Evolutionary conservation across 2,797 vertebrate species (phyloP).

Genomic region (Pantherophis vulpinus): DNA sequence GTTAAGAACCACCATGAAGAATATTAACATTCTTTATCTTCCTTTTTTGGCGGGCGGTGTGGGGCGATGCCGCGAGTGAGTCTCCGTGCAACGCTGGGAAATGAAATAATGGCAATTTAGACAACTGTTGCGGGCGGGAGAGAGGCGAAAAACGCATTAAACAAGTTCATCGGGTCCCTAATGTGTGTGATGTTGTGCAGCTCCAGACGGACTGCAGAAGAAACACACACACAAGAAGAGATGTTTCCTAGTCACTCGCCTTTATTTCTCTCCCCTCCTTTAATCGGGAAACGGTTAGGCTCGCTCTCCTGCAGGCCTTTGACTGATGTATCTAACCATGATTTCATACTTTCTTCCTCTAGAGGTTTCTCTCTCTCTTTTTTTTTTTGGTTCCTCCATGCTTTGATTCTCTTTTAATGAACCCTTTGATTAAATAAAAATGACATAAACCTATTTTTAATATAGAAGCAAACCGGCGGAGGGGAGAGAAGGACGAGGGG

Average conservation of each 20-base stretch:
- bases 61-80: constrained; percentile 19
- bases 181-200: too few relatives aligned
- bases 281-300: constrained; percentile 60
- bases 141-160: constrained; percentile 32
- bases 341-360: constrained; percentile 6
- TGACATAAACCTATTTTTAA: background rate
- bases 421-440: constrained; percentile 31
- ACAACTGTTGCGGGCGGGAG: constrained; percentile 54
- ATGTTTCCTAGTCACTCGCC: background rate
- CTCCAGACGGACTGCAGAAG: constrained; percentile 39
- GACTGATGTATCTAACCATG: constrained; percentile 12
- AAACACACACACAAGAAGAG: constrained; percentile 26
- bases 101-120: constrained; percentile 56
- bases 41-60: constrained; percentile 29
- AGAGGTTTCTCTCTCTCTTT: background rate
- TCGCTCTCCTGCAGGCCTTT: constrained; percentile 32
- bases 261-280: constrained; percentile 39
- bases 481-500: background rate
- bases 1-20: constrained; percentile 24
- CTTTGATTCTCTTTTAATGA: constrained; percentile 30
- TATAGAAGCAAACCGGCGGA: background rate
- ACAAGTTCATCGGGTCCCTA: background rate
- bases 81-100: constrained; percentile 39
- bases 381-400: background rate
- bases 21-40: constrained; percentile 59